A percentile compares a stretch with the other conserved stretches of the same genome.
Conservation (phyloP, 1,140 invertebrate genomes). For the Drosophila pectinifera region DNA sequence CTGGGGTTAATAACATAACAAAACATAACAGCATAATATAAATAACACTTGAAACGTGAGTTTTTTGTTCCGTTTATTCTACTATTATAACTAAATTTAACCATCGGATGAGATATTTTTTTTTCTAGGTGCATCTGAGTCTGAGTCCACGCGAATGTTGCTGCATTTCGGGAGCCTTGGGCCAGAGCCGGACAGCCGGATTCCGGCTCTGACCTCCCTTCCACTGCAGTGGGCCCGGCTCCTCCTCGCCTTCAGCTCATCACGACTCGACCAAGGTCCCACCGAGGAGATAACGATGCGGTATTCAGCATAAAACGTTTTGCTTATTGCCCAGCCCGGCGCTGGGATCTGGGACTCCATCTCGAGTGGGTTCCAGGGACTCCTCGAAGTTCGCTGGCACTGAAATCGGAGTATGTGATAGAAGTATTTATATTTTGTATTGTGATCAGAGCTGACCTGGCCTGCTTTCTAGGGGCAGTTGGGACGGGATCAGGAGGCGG, state of each 20-base stretch:
- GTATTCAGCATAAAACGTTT: slow-evolving; percentile 69
- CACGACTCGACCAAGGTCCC: slow-evolving; percentile 8
- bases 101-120: too few species aligned
- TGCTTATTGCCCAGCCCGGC: slow-evolving; percentile 38
- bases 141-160: background rate
- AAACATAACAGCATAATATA: too few species aligned
- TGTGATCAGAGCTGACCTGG: background rate
- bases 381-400: background rate
- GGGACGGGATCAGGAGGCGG: background rate
- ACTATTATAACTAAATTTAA: background rate
- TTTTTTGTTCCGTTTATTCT: background rate
- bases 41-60: too few species aligned
- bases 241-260: background rate
- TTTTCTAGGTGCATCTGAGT: background rate
- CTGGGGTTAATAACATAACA: too few species aligned
- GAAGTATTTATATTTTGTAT: background rate
- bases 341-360: background rate
- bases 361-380: background rate
- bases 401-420: too few species aligned
- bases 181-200: slow-evolving; percentile 4
- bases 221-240: background rate
- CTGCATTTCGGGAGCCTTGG: background rate
- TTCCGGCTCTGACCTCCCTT: background rate
- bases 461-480: background rate
- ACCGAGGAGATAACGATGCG: slow-evolving; percentile 63